Evolutionary conservation across 2,888 invertebrate species (phyloP).

Genomic region (Troides aeacus): DNA sequence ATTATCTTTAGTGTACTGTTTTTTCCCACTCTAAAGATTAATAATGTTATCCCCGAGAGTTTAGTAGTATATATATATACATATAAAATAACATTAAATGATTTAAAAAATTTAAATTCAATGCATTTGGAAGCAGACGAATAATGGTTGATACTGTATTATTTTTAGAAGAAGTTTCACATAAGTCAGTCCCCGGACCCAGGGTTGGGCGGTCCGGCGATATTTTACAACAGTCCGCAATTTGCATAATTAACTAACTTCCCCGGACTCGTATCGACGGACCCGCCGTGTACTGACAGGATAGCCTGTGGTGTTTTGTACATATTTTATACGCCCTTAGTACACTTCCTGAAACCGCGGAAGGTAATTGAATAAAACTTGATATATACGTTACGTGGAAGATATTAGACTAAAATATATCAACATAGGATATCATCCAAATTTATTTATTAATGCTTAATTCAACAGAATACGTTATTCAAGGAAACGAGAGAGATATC

Average conservation of each 20-base stretch:
- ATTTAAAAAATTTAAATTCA: background rate
- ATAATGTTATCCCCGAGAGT: too few relatives aligned
- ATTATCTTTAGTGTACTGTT: too few relatives aligned
- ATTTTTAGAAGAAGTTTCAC: conserved; percentile 16
- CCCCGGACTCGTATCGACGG: conserved; percentile 34
- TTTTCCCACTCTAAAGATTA: too few relatives aligned
- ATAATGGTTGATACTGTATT: background rate
- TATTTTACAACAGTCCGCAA: conserved; percentile 65
- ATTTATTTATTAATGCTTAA: too few relatives aligned
- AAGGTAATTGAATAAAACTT: background rate
- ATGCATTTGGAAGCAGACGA: background rate
- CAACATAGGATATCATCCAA: too few relatives aligned
- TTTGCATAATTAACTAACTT: conserved; percentile 75
- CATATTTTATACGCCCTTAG: conserved; percentile 3
- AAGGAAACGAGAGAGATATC: too few relatives aligned
- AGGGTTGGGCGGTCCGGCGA: conserved; percentile 58
- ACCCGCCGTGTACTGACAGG: conserved; percentile 23
- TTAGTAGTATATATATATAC: too few relatives aligned
- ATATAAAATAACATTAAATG: too few relatives aligned
- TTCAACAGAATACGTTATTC: too few relatives aligned
- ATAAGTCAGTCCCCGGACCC: conserved; percentile 45
- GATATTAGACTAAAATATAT: too few relatives aligned
- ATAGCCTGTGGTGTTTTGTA: conserved; percentile 3
- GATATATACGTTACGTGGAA: background rate
- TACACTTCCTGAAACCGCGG: background rate